Percentiles rank a stretch among this genome's conserved stretches.
Conservation (phyloP, 2,113 vertebrate genomes). For the Mandrillus leucophaeus region DNA sequence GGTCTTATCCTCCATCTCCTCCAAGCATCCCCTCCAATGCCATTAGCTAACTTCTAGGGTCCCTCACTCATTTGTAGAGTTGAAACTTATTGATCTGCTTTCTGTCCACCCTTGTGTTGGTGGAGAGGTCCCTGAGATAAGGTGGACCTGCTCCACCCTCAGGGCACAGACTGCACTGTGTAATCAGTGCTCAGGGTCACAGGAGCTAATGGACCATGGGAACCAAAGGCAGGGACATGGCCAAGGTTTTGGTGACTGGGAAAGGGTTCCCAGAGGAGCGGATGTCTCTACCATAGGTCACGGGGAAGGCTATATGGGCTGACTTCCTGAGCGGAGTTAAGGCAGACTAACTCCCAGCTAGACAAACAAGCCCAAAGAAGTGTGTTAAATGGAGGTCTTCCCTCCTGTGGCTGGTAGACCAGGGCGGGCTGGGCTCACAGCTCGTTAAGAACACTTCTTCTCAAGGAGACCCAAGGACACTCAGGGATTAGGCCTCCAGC, state of each 20-base stretch:
- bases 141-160: background rate
- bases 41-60: background rate
- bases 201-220: background rate
- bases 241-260: background rate
- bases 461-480: conserved; percentile 79
- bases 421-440: conserved; percentile 30
- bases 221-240: background rate
- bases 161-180: background rate
- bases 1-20: background rate
- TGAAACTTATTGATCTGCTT: background rate
- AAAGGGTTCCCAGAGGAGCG: background rate
- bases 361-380: background rate
- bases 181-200: background rate
- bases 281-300: background rate
- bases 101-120: background rate
- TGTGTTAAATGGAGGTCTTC: background rate
- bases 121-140: background rate
- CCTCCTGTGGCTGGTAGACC: background rate
- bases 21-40: background rate
- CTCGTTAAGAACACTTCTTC: conserved; percentile 50
- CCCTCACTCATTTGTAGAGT: background rate
- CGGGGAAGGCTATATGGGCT: background rate
- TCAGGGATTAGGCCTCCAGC: conserved; percentile 68
- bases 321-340: background rate
- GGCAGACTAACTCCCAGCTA: background rate